Evolutionary conservation across 2,888 invertebrate genomes (phyloP), one percentile per base, ranked within the genome.

Genomic region (Hololepta plana): DNA sequence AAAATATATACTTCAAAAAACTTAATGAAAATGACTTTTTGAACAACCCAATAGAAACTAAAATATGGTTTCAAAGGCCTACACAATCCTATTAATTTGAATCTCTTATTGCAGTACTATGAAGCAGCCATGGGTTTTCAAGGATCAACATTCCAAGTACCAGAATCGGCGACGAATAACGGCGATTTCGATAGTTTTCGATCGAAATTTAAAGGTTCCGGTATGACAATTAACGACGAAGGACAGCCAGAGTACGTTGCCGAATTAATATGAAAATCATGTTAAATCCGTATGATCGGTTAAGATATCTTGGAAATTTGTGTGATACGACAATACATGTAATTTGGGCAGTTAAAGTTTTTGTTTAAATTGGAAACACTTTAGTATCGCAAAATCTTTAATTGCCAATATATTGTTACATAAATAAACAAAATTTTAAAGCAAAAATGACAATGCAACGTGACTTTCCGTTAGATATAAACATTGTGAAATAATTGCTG

Each of bases 61-160:
- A n/a, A n/a, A n/a, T n/a, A n/a, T n/a, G n/a, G n/a, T n/a, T n/a
- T n/a, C n/a, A n/a, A n/a, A n/a, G n/a, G n/a, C n/a, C n/a, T n/a
- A n/a, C n/a, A n/a, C 2, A 26, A 12, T 2, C 19, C n/a, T 9
- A 2, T 12, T 3, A 11, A 5, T 15, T 26, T 26, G n/a, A n/a
- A n/a, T 33, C 33, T 36, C 23, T 32, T 39, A 38, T 47, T 49
- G n/a, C 36, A 67, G 66, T 59, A 66, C 45, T 65, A 65, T 37
- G 68, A 67, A 44, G 65, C 67, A 19, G 64, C 67, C 12, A 59
- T 68, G 56, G 67, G 67, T 35, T 68, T 67, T 43, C 67, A 67
- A 53, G 75, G 75, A 8, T 74, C 74, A 38, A 75, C 75, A 31
- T 75, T 75, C 47, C 75, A 75, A 51, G 79, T 76, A 7, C 76